Base-by-base conservation (phyloP, 1,140 invertebrate species). In the Panagrolaimus sp. region DNA sequence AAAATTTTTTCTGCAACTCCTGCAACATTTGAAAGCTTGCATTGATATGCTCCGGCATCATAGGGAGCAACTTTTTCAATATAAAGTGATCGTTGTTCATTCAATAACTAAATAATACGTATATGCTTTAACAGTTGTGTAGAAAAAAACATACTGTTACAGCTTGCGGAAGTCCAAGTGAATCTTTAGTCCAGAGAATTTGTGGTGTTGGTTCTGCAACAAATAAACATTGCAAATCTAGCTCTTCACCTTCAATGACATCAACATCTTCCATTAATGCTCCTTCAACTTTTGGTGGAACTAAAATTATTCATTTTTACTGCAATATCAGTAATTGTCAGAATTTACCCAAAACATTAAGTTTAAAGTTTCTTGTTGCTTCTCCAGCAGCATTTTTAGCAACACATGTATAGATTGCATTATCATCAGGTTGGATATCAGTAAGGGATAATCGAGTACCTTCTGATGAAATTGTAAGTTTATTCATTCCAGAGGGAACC, bases 361-460 rank as follows among this genome's bases (percentile, higher is more conserved):
- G 86, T 71, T 86, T 86, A 53, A 89, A 87, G 42, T 85, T 72
- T 14, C 69, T 73, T 8, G 70, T 68, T 43, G 86, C 88, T 27
- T 86, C 84, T 0, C 91, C 92, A 9, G 91, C 92, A 14, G 86
- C 85, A 81, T 94, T 96, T 51, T 86, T 87, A 0, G 91, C 92
- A 23, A 87, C 87, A 80, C 92, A 96, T 43, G 88, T 89, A 78
- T 91, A 93, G 42, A 87, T 87, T 0, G 90, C 90, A 57, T 88
- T 87, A 82, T 94, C 91, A 0, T 89, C 88, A 65, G 88, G 88
- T 67, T 88, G 88, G 0, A 92, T 89, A 57, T 57, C 27, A 27
- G 20, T 27, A 11, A 57, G 20, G 14, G 27, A 57, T 11, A 57
- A 16, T 57, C 51, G n/a, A 5, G 51, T 57, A 16, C 51, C 51